Evolutionary conservation across 2,797 vertebrate genomes (phyloP), one percentile per base, ranked within the genome.

Genomic region (Sebastes jordani): DNA sequence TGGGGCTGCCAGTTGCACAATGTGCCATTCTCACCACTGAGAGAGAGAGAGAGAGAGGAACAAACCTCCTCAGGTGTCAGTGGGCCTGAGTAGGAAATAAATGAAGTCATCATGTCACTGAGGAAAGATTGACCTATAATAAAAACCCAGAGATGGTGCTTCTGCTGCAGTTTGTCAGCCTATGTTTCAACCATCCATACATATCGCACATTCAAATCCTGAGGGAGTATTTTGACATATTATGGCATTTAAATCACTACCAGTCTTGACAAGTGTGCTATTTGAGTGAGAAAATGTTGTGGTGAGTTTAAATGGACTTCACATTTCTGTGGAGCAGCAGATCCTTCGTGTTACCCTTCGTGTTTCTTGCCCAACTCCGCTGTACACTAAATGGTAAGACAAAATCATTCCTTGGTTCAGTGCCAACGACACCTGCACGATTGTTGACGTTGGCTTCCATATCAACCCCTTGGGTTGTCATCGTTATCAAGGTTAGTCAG

Each of bases 361-460:
- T 18, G 46, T 55, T 13, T 80, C 42, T 82, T 78, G 76, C 80
- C 56, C 42, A 82, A 81, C 68, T 76, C 38, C 62, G 61, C 78
- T 55, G 25, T 27, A 54, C 38, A 69, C 70, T 68, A 76, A 62
- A 32, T 78, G 61, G 32, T 68, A 23, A 60, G 46, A 81, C 90
- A 65, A 91, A 78, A 81, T 92, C 76, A 90, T 71, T 80, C 29
- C 18, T 86, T 88, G 83, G 78, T 78, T 76, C 56, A 4, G 62
- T 65, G 83, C 89, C 78, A 74, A 34, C 25, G 7, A 82, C 80
- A 89, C 85, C 84, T 91, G 85, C 72, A 64, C 3, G 1, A 62
- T 93, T 93, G 91, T 93, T 93, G 91, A 84, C 22, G 5, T 80
- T 86, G 83, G 79, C 80, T 70, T 80, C 70, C 58, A 36, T 78